Evolutionary conservation across 2,113 vertebrate genomes (phyloP).

Genomic region (Alces alces): DNA sequence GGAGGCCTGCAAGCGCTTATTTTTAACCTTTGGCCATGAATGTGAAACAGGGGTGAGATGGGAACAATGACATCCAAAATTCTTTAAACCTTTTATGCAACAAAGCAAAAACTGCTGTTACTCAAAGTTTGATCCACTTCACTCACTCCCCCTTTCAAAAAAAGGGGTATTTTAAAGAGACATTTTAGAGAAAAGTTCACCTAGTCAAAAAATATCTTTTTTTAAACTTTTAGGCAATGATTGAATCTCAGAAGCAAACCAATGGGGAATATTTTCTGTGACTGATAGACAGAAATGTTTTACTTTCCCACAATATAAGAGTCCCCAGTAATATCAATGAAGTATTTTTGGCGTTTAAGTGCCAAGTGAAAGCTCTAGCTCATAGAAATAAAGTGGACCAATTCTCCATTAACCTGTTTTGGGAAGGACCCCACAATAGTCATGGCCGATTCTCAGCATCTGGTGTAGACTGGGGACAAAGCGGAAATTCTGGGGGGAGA

Average conservation of each 20-base stretch:
- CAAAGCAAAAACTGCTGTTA: not conserved
- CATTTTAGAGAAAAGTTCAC: not conserved
- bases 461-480: not conserved
- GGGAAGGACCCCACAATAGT: not conserved
- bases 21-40: constrained; percentile 15
- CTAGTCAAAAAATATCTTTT: not conserved
- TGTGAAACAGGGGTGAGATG: not conserved
- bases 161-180: not conserved
- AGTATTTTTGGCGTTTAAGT: not conserved
- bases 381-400: not conserved
- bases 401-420: not conserved
- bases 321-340: not conserved
- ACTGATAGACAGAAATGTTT: not conserved
- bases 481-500: not conserved
- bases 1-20: not conserved
- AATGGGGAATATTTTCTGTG: not conserved
- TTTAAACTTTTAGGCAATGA: not conserved
- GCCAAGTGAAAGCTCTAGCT: not conserved
- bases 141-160: not conserved
- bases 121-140: not conserved
- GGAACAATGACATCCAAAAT: not conserved
- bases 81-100: not conserved
- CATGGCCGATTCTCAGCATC: not conserved
- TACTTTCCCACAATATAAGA: not conserved
- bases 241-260: not conserved